Base-by-base conservation (phyloP, 2,888 invertebrate species). In the Globia sparganii region DNA sequence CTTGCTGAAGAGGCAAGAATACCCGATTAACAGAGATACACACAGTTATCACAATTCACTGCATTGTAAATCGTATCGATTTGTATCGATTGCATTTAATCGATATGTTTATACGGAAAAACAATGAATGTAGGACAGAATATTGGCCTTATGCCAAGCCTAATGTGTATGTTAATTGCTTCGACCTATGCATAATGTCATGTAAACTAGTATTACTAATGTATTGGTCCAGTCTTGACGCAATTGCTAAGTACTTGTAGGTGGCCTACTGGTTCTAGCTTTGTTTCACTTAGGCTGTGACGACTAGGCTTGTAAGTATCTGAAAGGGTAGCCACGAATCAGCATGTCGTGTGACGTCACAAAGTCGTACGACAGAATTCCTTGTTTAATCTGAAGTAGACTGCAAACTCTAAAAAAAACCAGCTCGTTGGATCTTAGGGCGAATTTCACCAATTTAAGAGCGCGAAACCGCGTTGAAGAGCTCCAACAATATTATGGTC, bases 151-250 rank as follows among this genome's bases (percentile, higher is more conserved):
- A 76, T 71, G 84, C 86, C 84, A 84, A 86, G 80, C 80, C 72
- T 79, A 76, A 83, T 83, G 80, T 43, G 70, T 86, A 79, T 86
- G 86, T 72, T 84, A 84, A 83, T 86, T 68, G 40, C 58, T 69
- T 49, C 65, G 75, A 86, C 75, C 74, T 70, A 58, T 79, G 84
- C 78, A 75, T 84, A 87, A 89, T 86, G 88, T 80, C 79, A 79
- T 83, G 77, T 80, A 77, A 88, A 86, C 86, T 84, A 89, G 86
- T 84, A 83, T 86, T 83, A 87, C 85, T 86, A 85, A 90, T 90
- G 86, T 87, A 88, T 88, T 86, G 88, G 85, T 83, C 85, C 75
- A 84, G 76, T 81, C 77, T 77, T 76, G 83, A 78, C 78, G 82
- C 85, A 81, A 77, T 64, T 67, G 25, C 56, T 53, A 53, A 64